Percentiles rank a stretch among this genome's conserved stretches.
Evolutionary conservation across 2,888 invertebrate genomes (phyloP).

Genomic region (Miltochrista miniata): DNA sequence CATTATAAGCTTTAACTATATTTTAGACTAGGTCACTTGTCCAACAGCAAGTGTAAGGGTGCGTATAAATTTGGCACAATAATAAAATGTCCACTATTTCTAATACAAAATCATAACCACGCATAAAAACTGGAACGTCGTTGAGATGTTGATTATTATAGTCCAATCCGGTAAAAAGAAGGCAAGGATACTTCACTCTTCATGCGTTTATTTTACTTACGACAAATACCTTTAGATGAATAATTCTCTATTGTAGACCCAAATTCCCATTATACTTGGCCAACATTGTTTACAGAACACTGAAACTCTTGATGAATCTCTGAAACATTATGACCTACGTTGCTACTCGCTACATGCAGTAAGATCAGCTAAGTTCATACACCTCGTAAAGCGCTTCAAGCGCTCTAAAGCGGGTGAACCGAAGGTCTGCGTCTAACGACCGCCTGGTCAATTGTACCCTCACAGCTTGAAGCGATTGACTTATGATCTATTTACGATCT

Average conservation of each 20-base stretch:
- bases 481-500: neutral
- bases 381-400: constrained; percentile 20
- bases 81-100: neutral
- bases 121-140: no score
- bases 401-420: neutral
- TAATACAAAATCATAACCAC: no score
- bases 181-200: no score
- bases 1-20: constrained; percentile 2
- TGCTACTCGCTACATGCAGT: neutral
- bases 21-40: neutral
- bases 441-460: constrained; percentile 1
- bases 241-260: no score
- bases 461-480: neutral
- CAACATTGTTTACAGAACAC: no score
- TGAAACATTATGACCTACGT: no score
- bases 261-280: no score
- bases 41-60: neutral
- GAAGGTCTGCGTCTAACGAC: neutral
- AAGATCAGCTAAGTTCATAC: constrained; percentile 19
- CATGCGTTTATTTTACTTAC: no score
- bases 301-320: no score
- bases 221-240: no score
- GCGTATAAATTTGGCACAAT: neutral
- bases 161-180: no score
- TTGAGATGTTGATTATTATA: no score